A percentile compares a stretch with the other conserved stretches of the same genome.
Evolutionary conservation across 2,113 vertebrate genomes (phyloP).

Genomic region (Aldabrachelys gigantea): DNA sequence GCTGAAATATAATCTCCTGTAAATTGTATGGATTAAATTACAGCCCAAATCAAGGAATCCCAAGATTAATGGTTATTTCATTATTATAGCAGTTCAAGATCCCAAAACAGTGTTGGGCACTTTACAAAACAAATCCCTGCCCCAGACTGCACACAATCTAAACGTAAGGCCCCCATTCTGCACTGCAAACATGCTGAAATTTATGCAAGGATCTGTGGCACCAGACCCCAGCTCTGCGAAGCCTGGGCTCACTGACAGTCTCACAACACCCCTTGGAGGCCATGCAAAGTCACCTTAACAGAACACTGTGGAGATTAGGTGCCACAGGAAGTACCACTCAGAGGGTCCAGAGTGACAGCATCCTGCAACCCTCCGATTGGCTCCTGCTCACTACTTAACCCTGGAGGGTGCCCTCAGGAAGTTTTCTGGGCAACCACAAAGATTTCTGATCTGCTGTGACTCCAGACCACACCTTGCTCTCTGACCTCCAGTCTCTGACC

Average conservation of each 20-base stretch:
- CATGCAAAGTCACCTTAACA: neutral
- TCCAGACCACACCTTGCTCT: neutral
- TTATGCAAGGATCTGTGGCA: neutral
- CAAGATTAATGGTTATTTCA: neutral
- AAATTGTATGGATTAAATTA: neutral
- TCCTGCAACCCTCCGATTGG: neutral
- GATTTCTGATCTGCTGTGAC: neutral
- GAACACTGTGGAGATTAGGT: neutral
- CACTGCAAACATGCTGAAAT: neutral
- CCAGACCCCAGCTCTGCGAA: neutral
- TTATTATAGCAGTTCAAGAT: neutral
- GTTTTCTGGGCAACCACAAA: neutral
- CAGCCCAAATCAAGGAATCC: neutral
- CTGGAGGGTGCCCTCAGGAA: neutral
- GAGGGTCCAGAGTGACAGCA: too few relatives aligned
- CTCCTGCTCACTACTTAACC: neutral
- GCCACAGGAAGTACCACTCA: neutral
- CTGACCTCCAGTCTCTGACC: neutral
- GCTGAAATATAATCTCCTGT: neutral
- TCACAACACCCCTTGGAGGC: neutral
- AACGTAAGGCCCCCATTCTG: neutral
- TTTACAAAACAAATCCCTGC: neutral
- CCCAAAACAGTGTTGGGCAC: neutral
- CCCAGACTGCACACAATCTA: neutral
- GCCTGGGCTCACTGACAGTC: neutral